Conservation (phyloP, 2,113 vertebrate species). For the Meleagris gallopavo region DNA sequence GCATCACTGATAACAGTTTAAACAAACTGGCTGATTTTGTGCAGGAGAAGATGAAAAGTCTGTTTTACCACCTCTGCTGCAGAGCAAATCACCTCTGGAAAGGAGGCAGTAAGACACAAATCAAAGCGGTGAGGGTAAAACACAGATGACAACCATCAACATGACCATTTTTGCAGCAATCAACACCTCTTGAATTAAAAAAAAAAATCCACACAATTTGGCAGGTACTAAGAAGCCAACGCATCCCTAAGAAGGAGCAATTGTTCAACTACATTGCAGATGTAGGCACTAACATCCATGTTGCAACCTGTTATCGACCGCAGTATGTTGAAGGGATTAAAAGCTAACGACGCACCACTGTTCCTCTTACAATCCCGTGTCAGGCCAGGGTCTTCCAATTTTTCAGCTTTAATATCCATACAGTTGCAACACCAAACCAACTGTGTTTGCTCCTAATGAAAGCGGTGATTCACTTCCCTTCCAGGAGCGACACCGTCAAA, state of each 20-base stretch:
- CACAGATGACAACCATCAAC: neutral
- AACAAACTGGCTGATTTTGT: neutral
- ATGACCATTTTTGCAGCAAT: conserved; percentile 12
- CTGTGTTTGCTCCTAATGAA: neutral
- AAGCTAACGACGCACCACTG: neutral
- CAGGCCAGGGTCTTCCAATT: conserved; percentile 35
- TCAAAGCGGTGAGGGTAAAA: neutral
- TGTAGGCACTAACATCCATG: conserved; percentile 10
- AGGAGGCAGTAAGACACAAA: neutral
- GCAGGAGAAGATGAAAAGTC: neutral
- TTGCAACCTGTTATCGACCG: conserved; percentile 47
- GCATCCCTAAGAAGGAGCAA: neutral
- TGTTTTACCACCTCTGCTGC: neutral
- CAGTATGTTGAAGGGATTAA: conserved; percentile 20
- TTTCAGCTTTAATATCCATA: neutral
- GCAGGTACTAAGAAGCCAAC: conserved; percentile 42
- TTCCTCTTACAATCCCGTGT: conserved; percentile 7
- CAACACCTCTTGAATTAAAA: conserved; percentile 23
- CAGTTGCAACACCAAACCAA: conserved; percentile 9
- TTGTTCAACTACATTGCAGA: conserved; percentile 14
- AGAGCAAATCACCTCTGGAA: conserved; percentile 14
- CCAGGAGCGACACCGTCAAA: neutral
- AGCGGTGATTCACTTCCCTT: conserved; percentile 45
- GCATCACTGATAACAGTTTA: neutral
- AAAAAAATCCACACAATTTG: conserved; percentile 10